A percentile compares a stretch with the other conserved stretches of the same genome.
phyloP scores from a whole-genome alignment of 2,113 vertebrate genomes.

The Phalacrocorax brasilianus region DNA sequence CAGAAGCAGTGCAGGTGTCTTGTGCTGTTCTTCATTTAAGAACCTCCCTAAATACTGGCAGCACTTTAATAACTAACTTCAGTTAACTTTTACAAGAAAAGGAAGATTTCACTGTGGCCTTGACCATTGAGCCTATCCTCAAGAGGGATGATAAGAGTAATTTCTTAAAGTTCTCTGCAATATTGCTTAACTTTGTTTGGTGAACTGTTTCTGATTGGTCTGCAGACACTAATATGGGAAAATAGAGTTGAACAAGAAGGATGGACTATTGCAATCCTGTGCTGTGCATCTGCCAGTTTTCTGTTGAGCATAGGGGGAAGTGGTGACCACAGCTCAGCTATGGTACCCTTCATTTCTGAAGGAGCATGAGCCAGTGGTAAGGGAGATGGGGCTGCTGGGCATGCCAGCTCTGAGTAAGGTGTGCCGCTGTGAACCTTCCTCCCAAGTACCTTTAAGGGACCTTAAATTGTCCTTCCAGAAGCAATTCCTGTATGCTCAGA shows the following conservation, averaged over 20 bases:
- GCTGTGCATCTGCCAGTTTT: neutral
- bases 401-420: neutral
- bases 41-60: constrained; percentile 62
- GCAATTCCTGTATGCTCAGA: neutral
- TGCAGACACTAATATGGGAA: constrained; percentile 34
- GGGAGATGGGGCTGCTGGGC: neutral
- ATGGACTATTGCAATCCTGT: constrained; percentile 19
- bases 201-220: constrained; percentile 52
- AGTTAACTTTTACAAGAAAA: constrained; percentile 86
- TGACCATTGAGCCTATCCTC: constrained; percentile 76
- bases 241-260: constrained; percentile 34
- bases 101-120: constrained; percentile 77
- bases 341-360: neutral
- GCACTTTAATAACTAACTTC: constrained; percentile 82
- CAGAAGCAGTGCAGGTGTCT: neutral
- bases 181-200: constrained; percentile 61
- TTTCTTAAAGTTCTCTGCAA: constrained; percentile 70
- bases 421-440: neutral
- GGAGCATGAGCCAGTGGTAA: neutral
- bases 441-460: neutral
- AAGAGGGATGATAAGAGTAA: constrained; percentile 70
- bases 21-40: constrained; percentile 22
- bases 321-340: neutral
- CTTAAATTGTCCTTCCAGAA: neutral
- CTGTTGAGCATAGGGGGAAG: neutral